phyloP scores from a whole-genome alignment of 2,797 vertebrate species.

The Sphaeramia orbicularis region DNA sequence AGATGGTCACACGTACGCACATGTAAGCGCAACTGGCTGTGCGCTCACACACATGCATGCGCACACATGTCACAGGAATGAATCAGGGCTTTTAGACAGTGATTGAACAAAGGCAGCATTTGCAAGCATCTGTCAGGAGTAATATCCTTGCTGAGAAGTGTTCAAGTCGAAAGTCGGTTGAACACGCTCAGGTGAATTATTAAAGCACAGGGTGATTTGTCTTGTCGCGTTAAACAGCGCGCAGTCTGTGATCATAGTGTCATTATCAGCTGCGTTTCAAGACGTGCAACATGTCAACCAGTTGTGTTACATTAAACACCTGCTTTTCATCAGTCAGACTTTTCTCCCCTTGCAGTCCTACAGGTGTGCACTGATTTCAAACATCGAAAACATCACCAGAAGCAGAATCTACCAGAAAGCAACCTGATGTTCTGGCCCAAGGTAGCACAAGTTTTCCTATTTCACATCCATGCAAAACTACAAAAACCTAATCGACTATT shows the following conservation, averaged over 20 bases:
- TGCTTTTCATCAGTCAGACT: slow-evolving; percentile 62
- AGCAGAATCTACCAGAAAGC: slow-evolving; percentile 36
- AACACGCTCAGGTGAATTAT: slow-evolving; percentile 79
- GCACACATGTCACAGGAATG: slow-evolving; percentile 46
- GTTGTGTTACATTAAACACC: slow-evolving; percentile 71
- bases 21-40: slow-evolving; percentile 60
- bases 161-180: slow-evolving; percentile 55
- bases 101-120: slow-evolving; percentile 77
- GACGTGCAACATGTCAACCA: slow-evolving; percentile 69
- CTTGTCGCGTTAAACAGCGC: slow-evolving; percentile 78
- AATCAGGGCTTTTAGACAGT: slow-evolving; percentile 58
- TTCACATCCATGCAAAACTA: slow-evolving; percentile 51
- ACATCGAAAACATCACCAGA: slow-evolving; percentile 1
- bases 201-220: slow-evolving; percentile 77
- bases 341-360: slow-evolving; percentile 62
- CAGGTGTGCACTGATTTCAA: slow-evolving; percentile 56
- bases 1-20: slow-evolving; percentile 71
- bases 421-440: slow-evolving; percentile 34
- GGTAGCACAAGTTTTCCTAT: slow-evolving; percentile 61
- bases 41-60: slow-evolving; percentile 33
- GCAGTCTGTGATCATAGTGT: slow-evolving; percentile 78
- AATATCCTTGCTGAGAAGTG: slow-evolving; percentile 55
- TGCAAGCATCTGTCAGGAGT: slow-evolving; percentile 75
- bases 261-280: slow-evolving; percentile 66
- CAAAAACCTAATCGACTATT: slow-evolving; percentile 60